Percentiles rank a stretch among this genome's conserved stretches.
Evolutionary conservation across 2,113 vertebrate species (phyloP).

Genomic region (Callionymus lyra): DNA sequence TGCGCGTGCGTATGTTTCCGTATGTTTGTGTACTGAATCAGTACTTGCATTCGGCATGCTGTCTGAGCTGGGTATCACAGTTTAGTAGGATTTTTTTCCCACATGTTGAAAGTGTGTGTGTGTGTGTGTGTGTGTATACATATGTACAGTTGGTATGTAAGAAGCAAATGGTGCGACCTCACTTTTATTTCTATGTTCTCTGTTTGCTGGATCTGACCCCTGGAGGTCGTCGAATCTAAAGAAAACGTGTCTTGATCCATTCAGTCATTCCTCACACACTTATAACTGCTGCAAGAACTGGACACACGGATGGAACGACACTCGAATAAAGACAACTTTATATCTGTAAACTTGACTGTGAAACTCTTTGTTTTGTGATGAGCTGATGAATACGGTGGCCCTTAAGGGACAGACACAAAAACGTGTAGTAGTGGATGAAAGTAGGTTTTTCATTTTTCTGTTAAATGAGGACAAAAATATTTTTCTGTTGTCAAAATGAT

Average conservation of each 20-base stretch:
- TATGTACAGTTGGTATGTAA: constrained; percentile 56
- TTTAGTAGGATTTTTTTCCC: constrained; percentile 33
- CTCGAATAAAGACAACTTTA: constrained; percentile 52
- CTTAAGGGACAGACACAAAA: too few relatives aligned
- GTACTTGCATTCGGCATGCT: constrained; percentile 68
- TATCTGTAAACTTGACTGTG: constrained; percentile 30
- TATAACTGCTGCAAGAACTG: constrained; percentile 51
- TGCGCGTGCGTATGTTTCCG: constrained; percentile 43
- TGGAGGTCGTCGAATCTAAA: constrained; percentile 8
- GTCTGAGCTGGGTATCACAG: constrained; percentile 61
- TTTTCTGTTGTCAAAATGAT: too few relatives aligned
- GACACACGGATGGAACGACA: constrained; percentile 44
- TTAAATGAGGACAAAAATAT: too few relatives aligned
- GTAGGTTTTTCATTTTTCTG: too few relatives aligned
- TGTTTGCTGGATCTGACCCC: constrained; percentile 29
- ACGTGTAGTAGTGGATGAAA: too few relatives aligned
- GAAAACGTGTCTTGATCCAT: constrained; percentile 10
- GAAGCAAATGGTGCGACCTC: constrained; percentile 44
- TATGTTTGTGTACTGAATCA: constrained; percentile 67
- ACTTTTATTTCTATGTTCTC: constrained; percentile 29
- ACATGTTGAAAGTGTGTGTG: constrained; percentile 50
- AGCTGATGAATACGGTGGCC: too few relatives aligned
- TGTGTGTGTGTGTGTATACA: constrained; percentile 33
- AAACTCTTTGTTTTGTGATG: too few relatives aligned
- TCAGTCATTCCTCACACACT: constrained; percentile 40